These are phyloP conservation scores for Cheirogaleus medius DNA, from an alignment of 2,113 vertebrate genomes.

Conservation along the genomic window DNA sequence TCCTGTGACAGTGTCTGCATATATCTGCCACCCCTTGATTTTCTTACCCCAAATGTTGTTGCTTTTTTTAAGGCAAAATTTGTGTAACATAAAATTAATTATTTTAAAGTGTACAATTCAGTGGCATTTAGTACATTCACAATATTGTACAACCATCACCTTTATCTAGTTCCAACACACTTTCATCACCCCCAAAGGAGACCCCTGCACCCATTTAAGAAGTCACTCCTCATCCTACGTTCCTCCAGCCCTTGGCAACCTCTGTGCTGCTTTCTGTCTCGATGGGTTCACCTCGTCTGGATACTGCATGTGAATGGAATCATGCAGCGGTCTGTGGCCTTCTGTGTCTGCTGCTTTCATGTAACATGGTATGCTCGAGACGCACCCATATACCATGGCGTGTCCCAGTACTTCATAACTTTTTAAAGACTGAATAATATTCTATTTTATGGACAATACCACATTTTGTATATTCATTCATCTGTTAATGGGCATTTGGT, in stretches of 20 bases:
- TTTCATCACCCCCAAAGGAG: neutral
- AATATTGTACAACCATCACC: neutral
- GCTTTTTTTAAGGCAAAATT: neutral
- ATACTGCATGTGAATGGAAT: neutral
- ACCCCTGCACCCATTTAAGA: neutral
- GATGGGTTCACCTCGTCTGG: neutral
- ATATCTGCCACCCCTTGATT: neutral
- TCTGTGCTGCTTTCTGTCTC: neutral
- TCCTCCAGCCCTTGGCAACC: neutral
- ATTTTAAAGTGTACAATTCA: neutral
- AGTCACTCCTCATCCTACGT: neutral
- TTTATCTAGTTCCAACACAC: neutral
- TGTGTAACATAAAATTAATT: neutral
- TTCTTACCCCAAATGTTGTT: neutral
- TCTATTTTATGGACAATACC: neutral
- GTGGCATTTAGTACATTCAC: neutral
- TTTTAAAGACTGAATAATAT: neutral
- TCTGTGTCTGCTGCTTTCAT: neutral
- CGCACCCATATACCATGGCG: neutral
- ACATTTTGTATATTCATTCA: neutral
- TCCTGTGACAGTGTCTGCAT: neutral
- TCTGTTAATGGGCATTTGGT: neutral
- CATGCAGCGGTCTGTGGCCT: neutral
- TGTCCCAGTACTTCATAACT: neutral
- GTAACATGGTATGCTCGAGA: neutral